Evolutionary conservation across 2,797 vertebrate genomes (phyloP), one percentile per base, ranked within the genome.

Genomic region (Echeneis naucrates): DNA sequence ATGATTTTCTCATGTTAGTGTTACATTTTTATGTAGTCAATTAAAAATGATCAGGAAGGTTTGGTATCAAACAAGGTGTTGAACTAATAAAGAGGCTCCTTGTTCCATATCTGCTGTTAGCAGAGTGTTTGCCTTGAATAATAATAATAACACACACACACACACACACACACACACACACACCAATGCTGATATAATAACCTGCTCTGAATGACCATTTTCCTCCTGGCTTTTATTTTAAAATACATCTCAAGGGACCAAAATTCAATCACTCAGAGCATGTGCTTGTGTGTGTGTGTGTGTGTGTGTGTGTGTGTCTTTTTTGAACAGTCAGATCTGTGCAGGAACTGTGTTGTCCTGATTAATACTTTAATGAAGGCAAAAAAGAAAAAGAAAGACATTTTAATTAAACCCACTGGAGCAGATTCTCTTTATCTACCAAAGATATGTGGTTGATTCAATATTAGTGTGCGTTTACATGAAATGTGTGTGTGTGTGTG

Each of bases 381-480:
- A 54, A 50, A 64, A 75, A 77, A 69, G 53, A 64, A 75, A 77
- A 69, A 72, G 19, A 50, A 44, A 63, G 27, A 75, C 45, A 60
- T 83, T 84, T 86, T 83, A 74, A 87, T 88, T 86, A 87, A 87
- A 89, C 73, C 23, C 64, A 78, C 50, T 76, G 63, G 27, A 84
- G 87, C 75, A 80, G 64, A 84, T 64, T 38, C 40, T 70, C 44
- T 75, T 71, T 75, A 72, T 81, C 73, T 78, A 56, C 66, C 48
- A 54, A 59, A 52, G 19, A 72, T 66, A 42, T 50, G 67, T 44
- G 61, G 38, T 68, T 64, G 27, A 23, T 67, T 64, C 66, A 68
- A 40, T 83, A 66, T 51, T 33, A 44, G 68, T 64, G 64, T 63
- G 51, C 69, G 56, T 82, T 68, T 72, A 58, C 55, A 60, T 66